phyloP scores from a whole-genome alignment of 2,888 invertebrate genomes.

The Thereva nobilitata region DNA sequence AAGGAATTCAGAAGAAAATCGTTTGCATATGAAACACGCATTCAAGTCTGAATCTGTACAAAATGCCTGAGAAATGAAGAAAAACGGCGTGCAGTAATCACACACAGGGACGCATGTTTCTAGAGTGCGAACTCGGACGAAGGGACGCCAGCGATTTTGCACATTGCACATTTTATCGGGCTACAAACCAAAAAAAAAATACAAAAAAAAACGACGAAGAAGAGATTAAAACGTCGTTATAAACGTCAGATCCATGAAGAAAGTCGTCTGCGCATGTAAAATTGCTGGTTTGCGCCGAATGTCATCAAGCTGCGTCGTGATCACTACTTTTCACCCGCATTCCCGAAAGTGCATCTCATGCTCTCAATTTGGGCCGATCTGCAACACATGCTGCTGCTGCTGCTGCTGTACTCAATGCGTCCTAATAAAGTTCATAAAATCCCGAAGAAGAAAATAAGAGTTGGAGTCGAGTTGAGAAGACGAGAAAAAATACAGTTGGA shows the following conservation, averaged over 20 bases:
- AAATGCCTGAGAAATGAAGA: slow-evolving; percentile 14
- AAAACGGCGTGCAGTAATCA: slow-evolving; percentile 22
- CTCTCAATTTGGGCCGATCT: too few species aligned
- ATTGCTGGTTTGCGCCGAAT: slow-evolving; percentile 27
- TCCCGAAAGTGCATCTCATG: too few species aligned
- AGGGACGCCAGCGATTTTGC: slow-evolving; percentile 3
- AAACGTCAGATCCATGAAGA: slow-evolving; percentile 30
- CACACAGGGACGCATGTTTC: slow-evolving; percentile 28
- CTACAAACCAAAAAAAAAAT: slow-evolving; percentile 18
- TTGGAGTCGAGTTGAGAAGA: slow-evolving; percentile 12
- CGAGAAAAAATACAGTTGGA: slow-evolving; percentile 43
- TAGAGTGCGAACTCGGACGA: slow-evolving; percentile 5
- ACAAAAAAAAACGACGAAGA: slow-evolving; percentile 1
- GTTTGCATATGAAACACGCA: slow-evolving; percentile 29
- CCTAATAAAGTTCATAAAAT: too few species aligned
- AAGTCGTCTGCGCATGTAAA: slow-evolving; percentile 31
- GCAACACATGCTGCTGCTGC: too few species aligned
- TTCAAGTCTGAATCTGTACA: slow-evolving; percentile 3
- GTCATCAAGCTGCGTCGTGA: too few species aligned
- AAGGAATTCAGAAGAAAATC: slow-evolving; percentile 27
- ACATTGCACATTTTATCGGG: slow-evolving; percentile 27
- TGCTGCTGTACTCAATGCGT: too few species aligned
- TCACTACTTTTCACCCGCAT: too few species aligned
- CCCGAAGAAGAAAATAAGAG: slow-evolving; percentile 11
- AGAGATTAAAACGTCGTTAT: slow-evolving; percentile 15